These are phyloP conservation scores for Poecile montanus DNA, from an alignment of 2,797 vertebrate genomes.

Conservation along the genomic window DNA sequence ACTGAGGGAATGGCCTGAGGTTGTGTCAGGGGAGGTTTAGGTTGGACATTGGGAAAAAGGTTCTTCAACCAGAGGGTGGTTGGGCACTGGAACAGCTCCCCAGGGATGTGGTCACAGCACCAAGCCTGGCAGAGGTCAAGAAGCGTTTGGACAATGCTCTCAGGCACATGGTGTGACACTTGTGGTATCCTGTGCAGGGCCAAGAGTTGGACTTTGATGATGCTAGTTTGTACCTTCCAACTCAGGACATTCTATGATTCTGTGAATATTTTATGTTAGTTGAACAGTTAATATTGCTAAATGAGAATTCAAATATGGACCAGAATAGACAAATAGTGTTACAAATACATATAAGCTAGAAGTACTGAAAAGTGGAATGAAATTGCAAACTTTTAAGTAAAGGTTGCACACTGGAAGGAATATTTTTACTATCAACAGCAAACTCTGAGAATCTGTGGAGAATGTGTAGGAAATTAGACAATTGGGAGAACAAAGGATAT, in stretches of 20 bases:
- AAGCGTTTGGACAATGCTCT: not conserved
- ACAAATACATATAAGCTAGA: not conserved
- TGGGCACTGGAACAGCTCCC: not conserved
- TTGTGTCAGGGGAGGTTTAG: not conserved
- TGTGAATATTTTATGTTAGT: not conserved
- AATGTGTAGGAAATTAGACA: not conserved
- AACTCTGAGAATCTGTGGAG: not conserved
- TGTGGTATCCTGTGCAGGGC: not conserved
- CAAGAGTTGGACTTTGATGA: not conserved
- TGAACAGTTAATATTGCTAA: not conserved
- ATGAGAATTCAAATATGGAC: not conserved
- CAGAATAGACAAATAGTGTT: not conserved
- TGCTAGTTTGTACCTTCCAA: not conserved
- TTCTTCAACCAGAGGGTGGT: accelerated
- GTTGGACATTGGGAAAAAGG: accelerated
- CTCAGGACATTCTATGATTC: not conserved
- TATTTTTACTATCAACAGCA: not conserved
- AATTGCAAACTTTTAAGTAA: not conserved
- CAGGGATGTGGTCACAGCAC: not conserved
- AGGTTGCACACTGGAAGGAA: not conserved
- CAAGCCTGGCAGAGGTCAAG: not conserved
- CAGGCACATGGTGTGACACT: not conserved
- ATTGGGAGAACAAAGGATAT: not conserved
- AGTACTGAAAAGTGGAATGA: not conserved
- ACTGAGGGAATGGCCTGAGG: accelerated